phyloP scores from a whole-genome alignment of 2,888 invertebrate species.

The Callinectes sapidus region DNA sequence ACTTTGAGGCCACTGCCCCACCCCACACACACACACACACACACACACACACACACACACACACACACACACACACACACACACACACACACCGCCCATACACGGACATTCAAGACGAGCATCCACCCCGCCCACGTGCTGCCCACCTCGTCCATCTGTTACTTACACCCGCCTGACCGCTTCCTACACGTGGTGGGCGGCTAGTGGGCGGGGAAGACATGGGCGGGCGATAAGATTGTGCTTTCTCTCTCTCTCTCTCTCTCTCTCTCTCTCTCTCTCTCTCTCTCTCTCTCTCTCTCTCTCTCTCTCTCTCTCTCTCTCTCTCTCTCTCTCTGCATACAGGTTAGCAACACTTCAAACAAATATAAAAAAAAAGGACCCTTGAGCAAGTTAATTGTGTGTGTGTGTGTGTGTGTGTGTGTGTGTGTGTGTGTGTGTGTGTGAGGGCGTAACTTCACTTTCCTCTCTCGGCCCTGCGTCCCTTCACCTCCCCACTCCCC shows the following conservation, averaged over 20 bases:
- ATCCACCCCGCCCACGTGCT: background rate
- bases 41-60: constrained; percentile 10
- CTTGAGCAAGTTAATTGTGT: background rate
- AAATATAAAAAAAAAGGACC: background rate
- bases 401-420: background rate
- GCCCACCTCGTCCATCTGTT: constrained; percentile 2
- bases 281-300: constrained; percentile 17
- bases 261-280: constrained; percentile 15
- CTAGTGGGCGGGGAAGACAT: background rate
- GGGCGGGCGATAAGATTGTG: background rate
- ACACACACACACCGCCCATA: constrained; percentile 10
- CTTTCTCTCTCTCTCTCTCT: constrained; percentile 2
- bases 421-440: background rate
- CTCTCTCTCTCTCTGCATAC: background rate
- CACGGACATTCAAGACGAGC: background rate
- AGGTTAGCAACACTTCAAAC: background rate
- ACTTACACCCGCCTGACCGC: constrained; percentile 7
- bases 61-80: constrained; percentile 17
- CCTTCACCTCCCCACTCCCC: background rate
- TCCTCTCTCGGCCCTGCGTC: background rate
- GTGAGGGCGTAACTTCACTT: background rate
- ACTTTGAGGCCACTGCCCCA: background rate
- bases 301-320: constrained; percentile 19
- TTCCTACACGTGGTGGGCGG: constrained; percentile 31
- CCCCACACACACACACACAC: background rate